These are phyloP conservation scores for Equus przewalskii DNA, from an alignment of 2,113 vertebrate species.

Conservation along the genomic window DNA sequence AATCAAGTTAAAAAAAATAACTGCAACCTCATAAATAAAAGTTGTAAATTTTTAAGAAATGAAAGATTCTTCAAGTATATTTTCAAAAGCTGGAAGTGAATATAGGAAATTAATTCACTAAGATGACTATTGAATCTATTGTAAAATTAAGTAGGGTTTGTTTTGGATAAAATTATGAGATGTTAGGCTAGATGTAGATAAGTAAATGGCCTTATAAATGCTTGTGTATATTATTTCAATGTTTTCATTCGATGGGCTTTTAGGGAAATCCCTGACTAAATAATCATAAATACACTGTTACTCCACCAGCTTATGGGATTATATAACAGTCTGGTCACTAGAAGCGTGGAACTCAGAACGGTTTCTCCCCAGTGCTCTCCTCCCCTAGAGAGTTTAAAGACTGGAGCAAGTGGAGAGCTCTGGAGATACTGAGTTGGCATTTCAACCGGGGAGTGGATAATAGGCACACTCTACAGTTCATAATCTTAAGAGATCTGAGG, in stretches of 20 bases:
- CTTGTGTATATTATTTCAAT: background rate
- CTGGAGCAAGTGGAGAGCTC: background rate
- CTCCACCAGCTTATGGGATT: background rate
- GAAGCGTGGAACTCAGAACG: background rate
- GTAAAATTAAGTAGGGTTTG: constrained; percentile 39
- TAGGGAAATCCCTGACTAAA: constrained; percentile 12
- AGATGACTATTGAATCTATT: constrained; percentile 18
- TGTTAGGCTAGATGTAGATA: background rate
- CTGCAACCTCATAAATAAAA: constrained; percentile 71
- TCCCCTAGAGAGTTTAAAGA: background rate
- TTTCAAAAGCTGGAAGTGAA: constrained; percentile 76
- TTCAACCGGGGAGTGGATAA: background rate
- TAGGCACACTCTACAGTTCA: background rate
- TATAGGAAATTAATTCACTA: constrained; percentile 78
- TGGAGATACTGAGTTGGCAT: background rate
- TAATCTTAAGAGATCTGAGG: background rate
- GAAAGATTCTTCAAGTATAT: constrained; percentile 77
- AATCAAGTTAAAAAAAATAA: constrained; percentile 77
- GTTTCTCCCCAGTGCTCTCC: background rate
- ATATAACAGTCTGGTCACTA: background rate
- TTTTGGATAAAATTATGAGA: constrained; percentile 46
- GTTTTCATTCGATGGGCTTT: background rate
- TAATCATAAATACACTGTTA: background rate
- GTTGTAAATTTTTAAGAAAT: constrained; percentile 72
- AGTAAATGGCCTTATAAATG: background rate